Conservation (phyloP, 2,888 invertebrate species). For the Mythimna albipuncta region DNA sequence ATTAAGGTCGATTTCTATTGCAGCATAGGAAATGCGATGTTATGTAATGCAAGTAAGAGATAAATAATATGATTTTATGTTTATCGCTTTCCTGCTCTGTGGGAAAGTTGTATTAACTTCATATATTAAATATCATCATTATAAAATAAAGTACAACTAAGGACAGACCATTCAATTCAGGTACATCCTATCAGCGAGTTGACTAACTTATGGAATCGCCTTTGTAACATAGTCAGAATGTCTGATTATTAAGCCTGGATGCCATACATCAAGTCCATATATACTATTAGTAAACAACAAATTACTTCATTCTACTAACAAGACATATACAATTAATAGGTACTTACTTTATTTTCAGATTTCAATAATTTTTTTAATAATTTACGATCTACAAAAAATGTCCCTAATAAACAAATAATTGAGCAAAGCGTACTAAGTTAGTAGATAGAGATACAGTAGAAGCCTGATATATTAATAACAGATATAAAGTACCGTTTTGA, state of each 20-base stretch:
- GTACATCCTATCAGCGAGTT: background rate
- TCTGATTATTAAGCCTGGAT: background rate
- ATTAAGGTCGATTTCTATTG: slow-evolving; percentile 36
- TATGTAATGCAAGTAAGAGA: slow-evolving; percentile 24
- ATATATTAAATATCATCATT: background rate
- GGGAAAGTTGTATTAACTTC: background rate
- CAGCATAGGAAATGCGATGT: slow-evolving; percentile 20
- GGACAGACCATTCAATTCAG: background rate
- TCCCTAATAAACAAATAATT: slow-evolving; percentile 10
- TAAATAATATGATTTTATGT: slow-evolving; percentile 2
- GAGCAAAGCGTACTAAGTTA: background rate
- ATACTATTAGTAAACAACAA: slow-evolving; percentile 4
- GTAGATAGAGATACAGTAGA: slow-evolving; percentile 11
- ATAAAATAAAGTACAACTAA: background rate
- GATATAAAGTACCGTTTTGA: slow-evolving; percentile 53
- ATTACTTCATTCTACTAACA: background rate
- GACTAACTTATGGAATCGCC: background rate
- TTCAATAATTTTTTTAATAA: slow-evolving; percentile 15
- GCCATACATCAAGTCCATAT: background rate
- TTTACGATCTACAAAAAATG: slow-evolving; percentile 23
- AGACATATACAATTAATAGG: background rate
- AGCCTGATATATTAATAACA: slow-evolving; percentile 50
- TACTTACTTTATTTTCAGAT: background rate
- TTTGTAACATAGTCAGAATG: slow-evolving; percentile 1
- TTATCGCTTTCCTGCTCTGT: background rate